A percentile compares a stretch with the other conserved stretches of the same genome.
phyloP scores from a whole-genome alignment of 2,113 vertebrate genomes.

The Marmota monax region DNA sequence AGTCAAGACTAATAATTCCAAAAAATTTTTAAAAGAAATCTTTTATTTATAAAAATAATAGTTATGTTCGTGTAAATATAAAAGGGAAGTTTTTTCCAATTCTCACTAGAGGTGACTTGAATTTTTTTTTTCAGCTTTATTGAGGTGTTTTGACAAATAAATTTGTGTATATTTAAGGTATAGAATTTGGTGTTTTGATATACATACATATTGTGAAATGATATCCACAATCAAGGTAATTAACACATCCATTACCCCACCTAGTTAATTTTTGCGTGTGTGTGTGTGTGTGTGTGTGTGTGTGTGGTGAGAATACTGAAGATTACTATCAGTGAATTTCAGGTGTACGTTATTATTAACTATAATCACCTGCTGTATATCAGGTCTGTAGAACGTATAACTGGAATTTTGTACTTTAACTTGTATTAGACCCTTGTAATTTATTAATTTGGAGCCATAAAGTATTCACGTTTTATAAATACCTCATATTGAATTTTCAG shows the following conservation, averaged over 20 bases:
- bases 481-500: constrained; percentile 33
- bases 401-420: neutral
- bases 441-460: constrained; percentile 46
- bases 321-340: neutral
- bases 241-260: neutral
- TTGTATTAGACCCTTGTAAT: neutral
- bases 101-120: neutral
- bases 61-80: neutral
- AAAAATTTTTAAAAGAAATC: neutral
- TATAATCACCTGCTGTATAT: neutral
- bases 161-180: neutral
- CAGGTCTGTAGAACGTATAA: neutral
- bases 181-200: neutral
- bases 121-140: neutral
- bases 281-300: neutral
- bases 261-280: neutral
- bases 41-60: constrained; percentile 23
- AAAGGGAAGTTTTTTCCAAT: neutral
- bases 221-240: constrained; percentile 30
- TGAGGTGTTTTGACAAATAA: neutral
- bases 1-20: neutral
- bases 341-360: neutral
- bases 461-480: constrained; percentile 13
- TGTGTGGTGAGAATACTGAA: neutral
- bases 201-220: neutral